These are phyloP conservation scores for Anneissia japonica DNA, from an alignment of 35 echinoderm and acorn worm species.

Conservation along the genomic window DNA sequence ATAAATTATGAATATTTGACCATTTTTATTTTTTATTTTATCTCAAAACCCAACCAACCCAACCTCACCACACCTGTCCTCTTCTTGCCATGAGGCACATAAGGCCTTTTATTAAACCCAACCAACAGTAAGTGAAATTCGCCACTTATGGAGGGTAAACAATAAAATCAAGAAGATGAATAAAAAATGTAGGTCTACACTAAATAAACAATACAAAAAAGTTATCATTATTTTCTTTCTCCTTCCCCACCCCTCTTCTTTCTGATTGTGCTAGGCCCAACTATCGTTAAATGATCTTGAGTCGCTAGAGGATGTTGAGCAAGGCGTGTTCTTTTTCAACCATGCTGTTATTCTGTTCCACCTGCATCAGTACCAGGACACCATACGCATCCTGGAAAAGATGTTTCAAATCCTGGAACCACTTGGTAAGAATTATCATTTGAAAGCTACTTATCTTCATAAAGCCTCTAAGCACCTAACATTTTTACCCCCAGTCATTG, in stretches of 20 bases:
- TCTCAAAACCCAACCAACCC: no score
- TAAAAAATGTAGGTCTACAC: neutral
- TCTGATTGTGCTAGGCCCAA: conserved; percentile 44
- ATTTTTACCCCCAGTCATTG: no score
- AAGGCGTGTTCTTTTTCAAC: conserved; percentile 89
- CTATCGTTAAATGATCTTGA: conserved; percentile 54
- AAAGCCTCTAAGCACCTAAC: no score
- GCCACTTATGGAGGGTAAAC: neutral
- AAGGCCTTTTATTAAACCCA: neutral
- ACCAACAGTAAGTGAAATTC: neutral
- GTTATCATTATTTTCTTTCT: neutral
- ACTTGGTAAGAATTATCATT: conserved; percentile 86
- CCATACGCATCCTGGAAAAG: conserved; percentile 81
- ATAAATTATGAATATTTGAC: no score
- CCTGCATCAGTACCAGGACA: conserved; percentile 67
- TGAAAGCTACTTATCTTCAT: no score
- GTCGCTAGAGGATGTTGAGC: conserved; percentile 75
- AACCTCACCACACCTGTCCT: no score
- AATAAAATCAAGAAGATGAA: neutral
- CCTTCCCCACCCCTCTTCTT: neutral
- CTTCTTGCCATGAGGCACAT: no score
- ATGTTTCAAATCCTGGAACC: conserved; percentile 96
- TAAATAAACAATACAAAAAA: neutral
- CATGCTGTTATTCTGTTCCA: conserved; percentile 87
- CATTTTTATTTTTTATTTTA: no score